Evolutionary conservation across 2,888 invertebrate genomes (phyloP).

Genomic region (Smittia aterrima): DNA sequence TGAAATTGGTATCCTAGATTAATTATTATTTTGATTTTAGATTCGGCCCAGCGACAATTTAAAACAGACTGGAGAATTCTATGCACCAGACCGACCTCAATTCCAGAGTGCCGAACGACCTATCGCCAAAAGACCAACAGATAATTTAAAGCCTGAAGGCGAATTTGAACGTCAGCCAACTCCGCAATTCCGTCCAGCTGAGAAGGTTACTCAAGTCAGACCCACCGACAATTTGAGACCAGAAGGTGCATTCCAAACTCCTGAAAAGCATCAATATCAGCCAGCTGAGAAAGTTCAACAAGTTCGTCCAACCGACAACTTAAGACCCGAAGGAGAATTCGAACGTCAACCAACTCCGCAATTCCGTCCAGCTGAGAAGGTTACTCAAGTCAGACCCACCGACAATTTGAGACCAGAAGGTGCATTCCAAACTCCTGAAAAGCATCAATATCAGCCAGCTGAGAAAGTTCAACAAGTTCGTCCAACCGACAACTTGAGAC

Average conservation of each 20-base stretch:
- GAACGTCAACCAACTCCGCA: slow-evolving; percentile 49
- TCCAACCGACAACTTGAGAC: slow-evolving; percentile 56
- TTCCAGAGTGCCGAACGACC: slow-evolving; percentile 54
- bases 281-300: slow-evolving; percentile 57
- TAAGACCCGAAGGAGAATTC: slow-evolving; percentile 59
- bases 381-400: slow-evolving; percentile 50
- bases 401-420: slow-evolving; percentile 60
- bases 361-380: slow-evolving; percentile 50
- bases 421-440: slow-evolving; percentile 54
- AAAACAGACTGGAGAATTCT: slow-evolving; percentile 45
- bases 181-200: slow-evolving; percentile 56
- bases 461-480: slow-evolving; percentile 55
- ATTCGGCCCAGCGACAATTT: slow-evolving; percentile 52
- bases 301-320: slow-evolving; percentile 55
- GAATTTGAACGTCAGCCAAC: slow-evolving; percentile 56
- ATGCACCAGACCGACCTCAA: slow-evolving; percentile 49
- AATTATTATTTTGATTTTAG: slow-evolving; percentile 55
- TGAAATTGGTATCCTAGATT: slow-evolving; percentile 55
- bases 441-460: slow-evolving; percentile 52
- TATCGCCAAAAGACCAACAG: slow-evolving; percentile 53
- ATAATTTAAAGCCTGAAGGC: slow-evolving; percentile 61
- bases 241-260: slow-evolving; percentile 56
- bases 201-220: slow-evolving; percentile 52
- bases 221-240: slow-evolving; percentile 63
- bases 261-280: slow-evolving; percentile 49